Conservation (phyloP, 2,797 vertebrate species). For the Spinibarbus caldwelli region DNA sequence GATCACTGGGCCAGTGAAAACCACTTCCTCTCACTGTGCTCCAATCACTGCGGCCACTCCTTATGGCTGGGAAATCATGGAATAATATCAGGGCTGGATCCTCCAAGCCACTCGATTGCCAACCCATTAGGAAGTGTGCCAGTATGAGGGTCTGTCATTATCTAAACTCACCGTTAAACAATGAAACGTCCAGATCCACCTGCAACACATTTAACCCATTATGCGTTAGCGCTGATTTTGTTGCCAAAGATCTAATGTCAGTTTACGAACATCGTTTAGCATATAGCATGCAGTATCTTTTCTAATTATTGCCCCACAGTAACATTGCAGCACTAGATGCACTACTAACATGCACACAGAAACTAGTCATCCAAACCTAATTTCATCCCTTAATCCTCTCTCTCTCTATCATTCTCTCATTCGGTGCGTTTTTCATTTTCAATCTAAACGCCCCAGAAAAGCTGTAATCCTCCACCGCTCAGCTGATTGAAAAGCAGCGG, state of each 20-base stretch:
- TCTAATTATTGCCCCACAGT: background rate
- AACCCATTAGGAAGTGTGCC: constrained; percentile 42
- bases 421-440: constrained; percentile 36
- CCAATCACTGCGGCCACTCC: constrained; percentile 33
- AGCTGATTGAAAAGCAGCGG: constrained; percentile 54
- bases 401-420: constrained; percentile 46
- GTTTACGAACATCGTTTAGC: background rate
- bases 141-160: constrained; percentile 14
- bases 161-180: constrained; percentile 18
- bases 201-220: constrained; percentile 25
- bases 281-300: background rate
- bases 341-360: background rate
- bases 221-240: background rate
- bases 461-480: constrained; percentile 40
- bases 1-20: constrained; percentile 49
- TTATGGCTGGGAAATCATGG: constrained; percentile 10
- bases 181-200: constrained; percentile 13
- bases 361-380: constrained; percentile 21
- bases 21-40: constrained; percentile 49
- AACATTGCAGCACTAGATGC: background rate
- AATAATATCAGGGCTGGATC: constrained; percentile 39
- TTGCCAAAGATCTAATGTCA: background rate
- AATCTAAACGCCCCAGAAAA: constrained; percentile 46
- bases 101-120: constrained; percentile 17
- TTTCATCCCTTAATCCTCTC: constrained; percentile 38